These are phyloP conservation scores for Arctopsyche grandis DNA, from an alignment of 1,140 invertebrate species.

Conservation along the genomic window DNA sequence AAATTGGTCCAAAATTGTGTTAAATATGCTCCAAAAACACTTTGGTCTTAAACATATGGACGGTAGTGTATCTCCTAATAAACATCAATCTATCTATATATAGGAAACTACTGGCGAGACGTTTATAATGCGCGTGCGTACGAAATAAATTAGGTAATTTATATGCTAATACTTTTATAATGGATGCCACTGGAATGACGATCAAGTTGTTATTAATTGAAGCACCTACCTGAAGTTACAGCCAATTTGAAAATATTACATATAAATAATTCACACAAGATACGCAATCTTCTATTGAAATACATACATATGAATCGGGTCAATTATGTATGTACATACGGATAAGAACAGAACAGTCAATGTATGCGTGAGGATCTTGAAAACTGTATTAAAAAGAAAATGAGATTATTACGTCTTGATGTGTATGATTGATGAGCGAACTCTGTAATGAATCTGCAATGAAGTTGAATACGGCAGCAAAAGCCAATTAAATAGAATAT, in stretches of 20 bases:
- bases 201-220: slow-evolving; percentile 47
- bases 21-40: no score
- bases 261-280: no score
- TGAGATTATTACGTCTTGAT: not conserved
- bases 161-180: slow-evolving; percentile 54
- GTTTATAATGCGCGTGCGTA: slow-evolving; percentile 23
- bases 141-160: slow-evolving; percentile 52
- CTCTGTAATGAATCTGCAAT: slow-evolving; percentile 3
- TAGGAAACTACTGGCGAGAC: not conserved
- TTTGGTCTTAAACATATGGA: no score
- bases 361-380: not conserved
- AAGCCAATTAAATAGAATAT: slow-evolving; percentile 7
- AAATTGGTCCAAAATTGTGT: no score
- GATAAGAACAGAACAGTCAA: not conserved
- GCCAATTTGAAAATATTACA: no score
- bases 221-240: not conserved
- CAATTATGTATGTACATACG: not conserved
- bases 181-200: slow-evolving; percentile 50
- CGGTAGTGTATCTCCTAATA: not conserved
- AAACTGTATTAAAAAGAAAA: not conserved
- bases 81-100: not conserved
- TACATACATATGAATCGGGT: not conserved
- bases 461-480: slow-evolving; percentile 3
- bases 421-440: slow-evolving; percentile 18
- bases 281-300: no score